phyloP scores from a whole-genome alignment of 2,888 invertebrate species.

The Zygaena filipendulae region DNA sequence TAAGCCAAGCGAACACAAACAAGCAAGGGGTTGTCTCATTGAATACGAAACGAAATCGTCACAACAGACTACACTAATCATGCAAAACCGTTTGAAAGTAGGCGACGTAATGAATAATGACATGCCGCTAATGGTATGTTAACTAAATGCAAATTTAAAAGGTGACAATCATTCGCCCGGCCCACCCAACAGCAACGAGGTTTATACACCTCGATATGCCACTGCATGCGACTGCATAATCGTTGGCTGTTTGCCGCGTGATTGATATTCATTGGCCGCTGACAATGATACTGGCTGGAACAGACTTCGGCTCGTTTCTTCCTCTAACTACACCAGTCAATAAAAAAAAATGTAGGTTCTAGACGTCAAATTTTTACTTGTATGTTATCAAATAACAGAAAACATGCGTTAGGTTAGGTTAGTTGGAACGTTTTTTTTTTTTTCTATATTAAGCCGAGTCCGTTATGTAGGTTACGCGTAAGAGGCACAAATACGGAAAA shows the following conservation, averaged over 20 bases:
- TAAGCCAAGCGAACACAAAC: too few species aligned
- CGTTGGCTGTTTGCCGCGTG: conserved; percentile 33
- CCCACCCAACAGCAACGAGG: conserved; percentile 48
- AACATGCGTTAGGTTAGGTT: too few species aligned
- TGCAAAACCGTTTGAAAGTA: conserved; percentile 44
- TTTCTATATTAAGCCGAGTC: too few species aligned
- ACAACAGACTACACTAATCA: conserved; percentile 38
- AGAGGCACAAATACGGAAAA: too few species aligned
- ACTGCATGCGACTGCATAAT: conserved; percentile 52
- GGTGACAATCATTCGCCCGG: conserved; percentile 58
- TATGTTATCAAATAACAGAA: too few species aligned
- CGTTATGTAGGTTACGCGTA: too few species aligned
- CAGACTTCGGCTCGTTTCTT: conserved; percentile 15
- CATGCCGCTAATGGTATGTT: conserved; percentile 27
- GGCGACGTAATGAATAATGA: conserved; percentile 35
- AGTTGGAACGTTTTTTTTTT: too few species aligned
- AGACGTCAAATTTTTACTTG: too few species aligned
- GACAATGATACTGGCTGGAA: conserved; percentile 22
- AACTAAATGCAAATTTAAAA: conserved; percentile 62
- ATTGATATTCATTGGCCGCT: conserved; percentile 37
- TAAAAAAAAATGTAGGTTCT: too few species aligned
- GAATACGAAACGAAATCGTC: conserved; percentile 39
- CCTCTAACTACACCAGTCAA: too few species aligned
- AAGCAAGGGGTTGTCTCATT: conserved; percentile 32
- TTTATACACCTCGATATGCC: conserved; percentile 48